These are phyloP conservation scores for Zoanthus sociatus DNA, from an alignment of 92 coral and sea anemone genomes.

Conservation along the genomic window DNA sequence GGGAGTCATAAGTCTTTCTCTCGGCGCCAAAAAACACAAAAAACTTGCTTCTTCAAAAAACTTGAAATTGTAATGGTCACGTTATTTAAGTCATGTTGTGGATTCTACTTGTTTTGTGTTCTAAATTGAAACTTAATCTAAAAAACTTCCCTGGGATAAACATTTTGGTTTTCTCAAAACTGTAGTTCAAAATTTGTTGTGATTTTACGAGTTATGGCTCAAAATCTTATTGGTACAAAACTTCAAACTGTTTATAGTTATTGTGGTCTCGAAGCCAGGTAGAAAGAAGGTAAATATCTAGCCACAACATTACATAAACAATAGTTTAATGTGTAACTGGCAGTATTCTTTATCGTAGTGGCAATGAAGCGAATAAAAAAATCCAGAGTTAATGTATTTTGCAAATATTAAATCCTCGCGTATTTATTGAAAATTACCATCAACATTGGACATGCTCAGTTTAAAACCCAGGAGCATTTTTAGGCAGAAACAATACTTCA, in stretches of 20 bases:
- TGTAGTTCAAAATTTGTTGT: background rate
- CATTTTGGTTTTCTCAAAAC: background rate
- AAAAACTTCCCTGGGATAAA: background rate
- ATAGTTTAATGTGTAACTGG: background rate
- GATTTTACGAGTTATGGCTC: background rate
- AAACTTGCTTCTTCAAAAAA: conserved; percentile 7
- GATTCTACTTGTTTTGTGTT: background rate
- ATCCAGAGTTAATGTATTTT: background rate
- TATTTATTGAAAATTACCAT: background rate
- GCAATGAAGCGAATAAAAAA: background rate
- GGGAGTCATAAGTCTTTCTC: conserved; percentile 14
- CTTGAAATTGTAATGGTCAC: background rate
- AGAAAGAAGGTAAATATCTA: background rate
- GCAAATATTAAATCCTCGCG: background rate
- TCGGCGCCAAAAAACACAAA: conserved; percentile 30
- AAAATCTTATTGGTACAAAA: background rate
- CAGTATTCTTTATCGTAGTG: background rate
- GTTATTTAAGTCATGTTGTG: background rate
- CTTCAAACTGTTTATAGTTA: background rate
- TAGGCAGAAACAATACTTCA: no score
- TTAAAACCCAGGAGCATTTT: background rate
- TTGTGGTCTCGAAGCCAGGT: background rate
- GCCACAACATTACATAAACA: background rate
- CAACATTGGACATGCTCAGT: background rate
- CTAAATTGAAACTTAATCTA: background rate